Conservation (phyloP, 1,140 invertebrate species). For the Laupala kohalensis region DNA sequence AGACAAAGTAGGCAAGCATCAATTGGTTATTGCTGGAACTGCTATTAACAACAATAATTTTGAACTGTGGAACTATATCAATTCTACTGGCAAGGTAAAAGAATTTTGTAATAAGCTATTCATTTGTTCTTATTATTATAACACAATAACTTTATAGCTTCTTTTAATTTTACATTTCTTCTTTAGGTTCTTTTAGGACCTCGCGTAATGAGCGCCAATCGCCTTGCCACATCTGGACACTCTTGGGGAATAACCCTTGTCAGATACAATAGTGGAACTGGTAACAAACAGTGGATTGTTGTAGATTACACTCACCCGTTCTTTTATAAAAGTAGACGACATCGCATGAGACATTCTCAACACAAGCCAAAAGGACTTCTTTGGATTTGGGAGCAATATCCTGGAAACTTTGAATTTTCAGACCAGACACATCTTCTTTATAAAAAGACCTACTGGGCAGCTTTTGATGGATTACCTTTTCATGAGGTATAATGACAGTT, state of each 20-base stretch:
- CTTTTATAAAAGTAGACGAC: neutral
- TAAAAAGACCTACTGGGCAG: slow-evolving; percentile 55
- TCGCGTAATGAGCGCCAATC: slow-evolving; percentile 73
- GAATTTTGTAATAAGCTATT: neutral
- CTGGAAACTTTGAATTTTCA: slow-evolving; percentile 43
- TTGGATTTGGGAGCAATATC: slow-evolving; percentile 73
- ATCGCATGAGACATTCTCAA: neutral
- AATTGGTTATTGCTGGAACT: slow-evolving; percentile 27
- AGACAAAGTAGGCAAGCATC: neutral
- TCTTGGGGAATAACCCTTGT: slow-evolving; percentile 54
- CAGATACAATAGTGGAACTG: slow-evolving; percentile 64
- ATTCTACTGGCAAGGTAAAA: slow-evolving; percentile 6
- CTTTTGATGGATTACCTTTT: slow-evolving; percentile 67
- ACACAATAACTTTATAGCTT: neutral
- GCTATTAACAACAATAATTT: slow-evolving; percentile 4
- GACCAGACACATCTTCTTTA: slow-evolving; percentile 57
- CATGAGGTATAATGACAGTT: slow-evolving; percentile 41
- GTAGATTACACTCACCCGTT: slow-evolving; percentile 49
- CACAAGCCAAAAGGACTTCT: slow-evolving; percentile 40
- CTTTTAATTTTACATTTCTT: neutral
- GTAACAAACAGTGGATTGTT: slow-evolving; percentile 81
- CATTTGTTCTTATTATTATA: neutral
- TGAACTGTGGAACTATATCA: slow-evolving; percentile 8
- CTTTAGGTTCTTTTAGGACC: slow-evolving; percentile 58
- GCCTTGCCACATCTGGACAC: slow-evolving; percentile 53